A percentile compares a stretch with the other conserved stretches of the same genome.
phyloP scores from a whole-genome alignment of 92 coral and sea anemone species.

The Meandrina meandrites region DNA sequence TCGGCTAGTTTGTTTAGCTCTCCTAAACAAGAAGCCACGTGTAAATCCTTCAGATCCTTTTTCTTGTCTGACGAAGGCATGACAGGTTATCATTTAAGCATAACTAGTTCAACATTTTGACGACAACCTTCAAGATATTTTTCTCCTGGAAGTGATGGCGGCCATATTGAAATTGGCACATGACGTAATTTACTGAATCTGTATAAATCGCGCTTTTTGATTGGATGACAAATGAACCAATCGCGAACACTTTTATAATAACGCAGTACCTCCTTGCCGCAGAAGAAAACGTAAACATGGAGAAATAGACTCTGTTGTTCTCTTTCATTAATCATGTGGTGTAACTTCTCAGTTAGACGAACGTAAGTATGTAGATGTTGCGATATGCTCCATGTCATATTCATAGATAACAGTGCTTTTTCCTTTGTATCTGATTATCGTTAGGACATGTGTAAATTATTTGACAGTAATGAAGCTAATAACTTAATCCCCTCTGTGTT shows the following conservation, averaged over 20 bases:
- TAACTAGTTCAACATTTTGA: not conserved
- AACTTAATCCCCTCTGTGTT: too few species aligned
- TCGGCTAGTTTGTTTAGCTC: conserved; percentile 78
- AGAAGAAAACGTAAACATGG: too few species aligned
- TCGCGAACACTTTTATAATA: not conserved
- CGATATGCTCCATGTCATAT: not conserved
- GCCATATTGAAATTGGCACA: conserved; percentile 50
- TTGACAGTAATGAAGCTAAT: too few species aligned
- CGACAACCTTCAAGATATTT: not conserved
- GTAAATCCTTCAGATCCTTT: conserved; percentile 68
- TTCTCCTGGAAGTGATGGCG: not conserved
- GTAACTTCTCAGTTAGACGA: not conserved
- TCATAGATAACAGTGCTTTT: not conserved
- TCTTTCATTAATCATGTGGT: not conserved
- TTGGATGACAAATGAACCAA: conserved; percentile 9
- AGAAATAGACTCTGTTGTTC: not conserved
- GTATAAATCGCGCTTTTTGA: not conserved
- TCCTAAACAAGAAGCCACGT: conserved; percentile 63
- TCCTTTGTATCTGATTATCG: not conserved
- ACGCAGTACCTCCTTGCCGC: too few species aligned
- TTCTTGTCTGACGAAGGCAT: conserved; percentile 84
- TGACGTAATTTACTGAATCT: conserved; percentile 46
- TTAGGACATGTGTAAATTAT: not conserved
- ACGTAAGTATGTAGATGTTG: not conserved
- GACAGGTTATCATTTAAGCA: conserved; percentile 5